A percentile compares a stretch with the other conserved stretches of the same genome.
phyloP scores from a whole-genome alignment of 2,888 invertebrate genomes.

The Aphidoletes aphidimyza region DNA sequence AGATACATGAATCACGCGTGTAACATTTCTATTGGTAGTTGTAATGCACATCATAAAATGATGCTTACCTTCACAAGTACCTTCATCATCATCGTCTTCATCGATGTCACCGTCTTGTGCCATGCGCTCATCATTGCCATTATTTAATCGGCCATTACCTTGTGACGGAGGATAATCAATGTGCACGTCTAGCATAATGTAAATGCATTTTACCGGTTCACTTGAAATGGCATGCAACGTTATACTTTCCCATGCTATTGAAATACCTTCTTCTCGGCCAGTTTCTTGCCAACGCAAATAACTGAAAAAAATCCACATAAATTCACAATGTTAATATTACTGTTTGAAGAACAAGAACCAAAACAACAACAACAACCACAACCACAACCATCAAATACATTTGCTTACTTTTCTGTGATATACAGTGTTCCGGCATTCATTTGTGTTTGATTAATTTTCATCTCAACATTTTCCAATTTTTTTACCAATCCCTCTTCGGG shows the following conservation, averaged over 20 bases:
- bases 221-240: constrained; percentile 65
- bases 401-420: constrained; percentile 64
- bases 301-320: constrained; percentile 59
- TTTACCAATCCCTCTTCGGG: constrained; percentile 64
- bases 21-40: too few relatives aligned
- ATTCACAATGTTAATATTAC: too few relatives aligned
- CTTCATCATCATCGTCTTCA: constrained; percentile 55
- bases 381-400: not conserved
- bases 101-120: constrained; percentile 55
- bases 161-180: constrained; percentile 64
- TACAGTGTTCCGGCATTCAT: constrained; percentile 64
- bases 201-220: constrained; percentile 61
- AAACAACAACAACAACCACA: not conserved
- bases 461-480: constrained; percentile 62
- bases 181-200: constrained; percentile 40
- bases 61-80: constrained; percentile 56
- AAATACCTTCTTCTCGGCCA: constrained; percentile 63
- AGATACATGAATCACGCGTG: too few relatives aligned
- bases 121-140: constrained; percentile 52
- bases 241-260: constrained; percentile 65
- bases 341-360: not conserved
- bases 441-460: constrained; percentile 63
- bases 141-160: constrained; percentile 58
- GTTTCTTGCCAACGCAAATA: constrained; percentile 64
- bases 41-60: too few relatives aligned